Base-by-base conservation (phyloP, 2,888 invertebrate genomes). In the Acleris cristana region DNA sequence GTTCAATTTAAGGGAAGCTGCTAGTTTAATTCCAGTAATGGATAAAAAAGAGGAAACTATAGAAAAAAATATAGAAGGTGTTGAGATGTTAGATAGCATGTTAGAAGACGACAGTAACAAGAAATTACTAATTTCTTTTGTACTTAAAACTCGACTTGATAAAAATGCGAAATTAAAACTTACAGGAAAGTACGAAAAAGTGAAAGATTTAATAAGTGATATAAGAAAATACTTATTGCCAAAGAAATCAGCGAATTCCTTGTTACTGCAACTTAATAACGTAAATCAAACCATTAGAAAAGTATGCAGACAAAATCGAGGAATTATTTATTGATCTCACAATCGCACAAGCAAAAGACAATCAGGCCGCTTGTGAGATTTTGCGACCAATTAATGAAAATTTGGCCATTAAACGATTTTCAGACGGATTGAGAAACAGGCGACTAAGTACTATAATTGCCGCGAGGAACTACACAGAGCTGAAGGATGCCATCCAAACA, bases 121-220 rank as follows among this genome's bases (percentile, higher is more conserved):
- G n/a, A 52, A 60, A 52, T 34, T 60, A 40, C n/a, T 60, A 26
- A 60, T 65, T 61, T 49, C 55, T 7, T 65, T 66, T 26, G 26
- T 66, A 14, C 44, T 61, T 5, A 66, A 66, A 52, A 66, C 56
- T 44, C 51, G 65, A 40, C 19, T 61, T 18, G 26, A 45, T 40
- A 55, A 66, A 56, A 52, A 48, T 51, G 65, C 65, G 7, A 66
- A 54, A 23, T 34, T 66, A 23, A 60, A 66, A 21, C 51, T 66
- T n/a, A 61, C 55, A 49, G 51, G 30, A 2, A 30, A 52, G 16
- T 60, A 64, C 26, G 23, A 40, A 21, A 49, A 45, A 19, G 45
- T 58, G 16, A 16, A 30, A 16, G 55, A 19, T 49, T 19, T 65
- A 8, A 49, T 65, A 2, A 44, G 3, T 14, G 60, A 65, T 55